Evolutionary conservation across 2,113 vertebrate genomes (phyloP), one percentile per base, ranked within the genome.

Genomic region (Felis chaus): DNA sequence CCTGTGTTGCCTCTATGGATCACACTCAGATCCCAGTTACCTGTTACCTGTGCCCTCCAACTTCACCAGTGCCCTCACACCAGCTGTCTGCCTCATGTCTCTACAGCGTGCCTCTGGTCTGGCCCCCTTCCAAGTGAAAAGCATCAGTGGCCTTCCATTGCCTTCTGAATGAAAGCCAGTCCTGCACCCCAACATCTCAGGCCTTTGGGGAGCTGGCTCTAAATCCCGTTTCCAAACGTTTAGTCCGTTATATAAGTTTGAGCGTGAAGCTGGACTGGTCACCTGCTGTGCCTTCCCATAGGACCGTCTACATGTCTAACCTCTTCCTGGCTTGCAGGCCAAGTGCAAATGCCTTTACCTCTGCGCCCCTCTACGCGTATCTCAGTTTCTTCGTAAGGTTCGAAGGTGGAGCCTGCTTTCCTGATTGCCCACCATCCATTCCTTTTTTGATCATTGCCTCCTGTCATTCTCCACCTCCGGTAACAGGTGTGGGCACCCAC

Each of bases 281-380:
- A 12, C 5, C 36, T 23, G 8, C 23, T 12, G 0, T 4, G 31
- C 5, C 76, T 50, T n/a, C 48, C 1, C 4, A 4, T 9, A 6
- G 3, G 18, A 7, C 41, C 0, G 0, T 23, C 21, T 1, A 0
- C 18, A 0, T 25, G 11, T 29, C n/a, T 16, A 3, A 55, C 16
- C 55, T 19, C 45, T 55, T 36, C 65, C 65, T 33, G 31, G 14
- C 57, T 76, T 73, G 36, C 57, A 39, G 53, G 36, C 16, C 55
- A 39, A 21, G 15, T 18, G 12, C 66, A 18, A 25, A 45, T 25
- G 8, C 39, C n/a, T 25, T 48, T 53, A 73, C 50, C 7, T 9
- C 55, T 16, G 4, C 14, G 3, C 39, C 25, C 25, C 73, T 19
- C 27, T 48, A 29, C 8, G 0, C 27, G 39, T 31, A 48, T 48